phyloP scores from a whole-genome alignment of 2,113 vertebrate genomes.

The Xerus inauris region DNA sequence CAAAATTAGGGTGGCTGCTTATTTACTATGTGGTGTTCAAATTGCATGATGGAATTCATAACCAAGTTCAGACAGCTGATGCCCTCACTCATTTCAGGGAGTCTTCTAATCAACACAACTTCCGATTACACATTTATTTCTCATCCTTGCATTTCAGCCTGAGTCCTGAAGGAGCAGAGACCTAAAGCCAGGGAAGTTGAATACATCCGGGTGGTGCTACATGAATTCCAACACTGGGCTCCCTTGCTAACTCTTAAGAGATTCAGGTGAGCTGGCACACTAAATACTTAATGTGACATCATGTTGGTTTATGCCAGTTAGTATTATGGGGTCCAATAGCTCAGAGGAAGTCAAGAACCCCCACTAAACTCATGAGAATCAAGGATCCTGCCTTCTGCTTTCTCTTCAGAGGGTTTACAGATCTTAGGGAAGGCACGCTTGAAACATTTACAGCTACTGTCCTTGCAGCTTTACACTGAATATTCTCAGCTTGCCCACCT shows the following conservation, averaged over 20 bases:
- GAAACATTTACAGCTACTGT: neutral
- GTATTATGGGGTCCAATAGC: neutral
- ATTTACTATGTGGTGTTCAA: neutral
- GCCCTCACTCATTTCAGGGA: neutral
- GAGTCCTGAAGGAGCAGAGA: neutral
- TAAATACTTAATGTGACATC: conserved; percentile 20
- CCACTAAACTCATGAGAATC: neutral
- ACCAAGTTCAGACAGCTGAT: neutral
- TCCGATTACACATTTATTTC: neutral
- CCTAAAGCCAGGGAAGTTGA: no score
- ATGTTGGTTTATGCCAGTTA: neutral
- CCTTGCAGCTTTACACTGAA: accelerated
- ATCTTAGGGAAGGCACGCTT: neutral
- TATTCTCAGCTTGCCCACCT: no score
- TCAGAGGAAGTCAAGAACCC: neutral
- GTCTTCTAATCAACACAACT: neutral
- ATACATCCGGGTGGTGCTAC: neutral
- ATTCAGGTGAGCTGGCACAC: neutral
- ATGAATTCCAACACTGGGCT: neutral
- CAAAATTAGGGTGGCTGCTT: neutral
- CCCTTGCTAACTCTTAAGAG: neutral
- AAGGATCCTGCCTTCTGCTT: neutral
- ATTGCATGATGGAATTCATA: neutral
- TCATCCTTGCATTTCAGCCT: neutral
- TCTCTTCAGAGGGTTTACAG: neutral